Base-by-base conservation (phyloP, 1,140 invertebrate species). In the Pseudoatta argentina region DNA sequence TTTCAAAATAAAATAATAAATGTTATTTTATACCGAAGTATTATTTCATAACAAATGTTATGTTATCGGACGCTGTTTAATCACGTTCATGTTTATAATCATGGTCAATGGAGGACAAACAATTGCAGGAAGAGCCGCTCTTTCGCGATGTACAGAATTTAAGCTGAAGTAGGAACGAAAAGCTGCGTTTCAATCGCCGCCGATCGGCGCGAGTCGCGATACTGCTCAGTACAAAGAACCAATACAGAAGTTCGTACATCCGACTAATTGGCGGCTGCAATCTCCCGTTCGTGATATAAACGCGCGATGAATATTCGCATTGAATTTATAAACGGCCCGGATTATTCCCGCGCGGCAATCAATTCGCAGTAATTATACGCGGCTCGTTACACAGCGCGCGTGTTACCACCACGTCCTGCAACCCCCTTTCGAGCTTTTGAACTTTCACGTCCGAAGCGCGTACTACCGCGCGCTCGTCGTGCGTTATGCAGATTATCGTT, bases 311-410 rank as follows among this genome's bases (percentile, higher is more conserved):
- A 89, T 88, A 77, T 77, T 88, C 64, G 76, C 83, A 86, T 89
- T 71, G 78, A 69, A 83, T 88, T 86, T 85, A 86, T 81, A 72
- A 73, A 63, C 83, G 69, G 39, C 27, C 44, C 64, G 16, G 63
- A 71, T 85, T 76, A 82, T 73, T 83, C 82, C 61, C 61, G 77
- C 71, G 61, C 48, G 44, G 69, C 85, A 86, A 89, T 91, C 87
- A 91, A 85, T 86, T 85, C 82, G 73, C 71, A 85, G 87, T 88
- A 59, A 91, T 86, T 91, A 73, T 85, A 59, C 39, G 14, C 53
- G 77, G 51, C 27, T 14, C 71, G 72, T 81, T 89, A 88, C 82
- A 59, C 10, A 73, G 53, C 27, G 79, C 39, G 67, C 67, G 57
- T 64, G 59, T 71, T 61, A 24, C 73, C 51, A 73, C 27, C 51